Evolutionary conservation across 2,888 invertebrate species (phyloP), one percentile per base, ranked within the genome.

Genomic region (Dione vanillae): DNA sequence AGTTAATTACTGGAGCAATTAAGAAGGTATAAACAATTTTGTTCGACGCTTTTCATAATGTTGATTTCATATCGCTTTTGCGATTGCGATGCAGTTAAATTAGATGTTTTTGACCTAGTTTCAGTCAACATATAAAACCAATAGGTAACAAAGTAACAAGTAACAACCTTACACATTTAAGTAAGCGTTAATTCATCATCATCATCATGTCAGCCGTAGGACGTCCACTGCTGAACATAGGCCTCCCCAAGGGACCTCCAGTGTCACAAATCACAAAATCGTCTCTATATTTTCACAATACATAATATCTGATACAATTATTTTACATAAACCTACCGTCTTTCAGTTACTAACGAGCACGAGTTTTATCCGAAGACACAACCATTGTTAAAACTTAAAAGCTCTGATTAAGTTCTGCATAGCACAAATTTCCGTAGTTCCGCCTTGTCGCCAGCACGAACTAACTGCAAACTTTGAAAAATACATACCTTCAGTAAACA

Each of bases 11-110:
- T 54, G 47, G 54, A 62, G 62, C 54, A 69, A 69, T 69, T 69
- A 69, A 54, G 68, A 51, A 62, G 43, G 62, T 62, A 62, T 69
- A 62, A 69, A 69, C 68, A 69, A 69, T 69, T 69, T 64, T 69
- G 52, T 54, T 45, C 45, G 45, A 69, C 62, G 62, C 16, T 69
- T 54, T 56, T 19, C 20, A 12, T 62, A 69, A 69, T 69, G 54
- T 43, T 45, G 19, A 69, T 69, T 62, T 69, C 20, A 62, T 62
- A 61, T 35, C n/a, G 16, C 54, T 37, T 1, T 40, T 56, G 52
- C 43, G 9, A n/a, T 59, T 43, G 14, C 27, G 0, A 20, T 61
- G 51, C 14, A 59, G 12, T 27, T 59, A 27, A 27, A 27, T 27
- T 27, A 27, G 27, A 27, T 27, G 27, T 27, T 27, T 27, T 27